Percentiles rank a stretch among this genome's conserved stretches.
Conservation (phyloP, 2,113 vertebrate species). For the Mustelus asterias region DNA sequence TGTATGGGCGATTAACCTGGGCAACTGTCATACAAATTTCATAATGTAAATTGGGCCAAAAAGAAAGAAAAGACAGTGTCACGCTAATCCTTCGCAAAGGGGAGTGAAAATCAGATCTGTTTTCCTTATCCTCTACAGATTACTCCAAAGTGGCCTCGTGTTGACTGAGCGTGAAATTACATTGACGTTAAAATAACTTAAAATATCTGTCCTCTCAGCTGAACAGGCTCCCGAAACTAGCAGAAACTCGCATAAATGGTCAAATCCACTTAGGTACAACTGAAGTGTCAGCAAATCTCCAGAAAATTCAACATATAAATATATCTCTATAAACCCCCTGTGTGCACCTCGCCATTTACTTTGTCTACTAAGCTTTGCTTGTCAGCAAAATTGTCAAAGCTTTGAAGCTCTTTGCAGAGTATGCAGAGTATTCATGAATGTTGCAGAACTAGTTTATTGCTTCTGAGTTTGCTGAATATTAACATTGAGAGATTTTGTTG, state of each 20-base stretch:
- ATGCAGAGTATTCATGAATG: not conserved
- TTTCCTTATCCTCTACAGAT: conserved; percentile 3
- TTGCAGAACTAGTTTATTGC: not conserved
- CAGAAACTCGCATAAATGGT: not conserved
- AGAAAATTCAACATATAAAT: not conserved
- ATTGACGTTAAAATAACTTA: conserved; percentile 12
- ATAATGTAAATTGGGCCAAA: not conserved
- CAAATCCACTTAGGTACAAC: not conserved
- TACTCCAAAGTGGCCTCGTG: not conserved
- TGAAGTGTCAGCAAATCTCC: not conserved
- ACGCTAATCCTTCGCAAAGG: no score
- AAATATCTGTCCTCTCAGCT: conserved; percentile 3
- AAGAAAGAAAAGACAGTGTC: not conserved
- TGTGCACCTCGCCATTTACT: not conserved
- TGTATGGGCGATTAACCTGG: not conserved
- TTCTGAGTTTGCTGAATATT: not conserved
- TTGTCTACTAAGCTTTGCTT: not conserved
- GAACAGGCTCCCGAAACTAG: not conserved
- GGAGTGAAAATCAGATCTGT: not conserved
- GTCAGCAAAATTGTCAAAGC: not conserved
- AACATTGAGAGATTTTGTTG: not conserved
- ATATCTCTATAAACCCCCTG: conserved; percentile 8
- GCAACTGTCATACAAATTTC: not conserved
- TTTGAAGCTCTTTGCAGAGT: not conserved
- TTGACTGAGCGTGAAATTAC: conserved; percentile 24